Base-by-base conservation (phyloP, 1,140 invertebrate genomes). In the Coptotermes formosanus region DNA sequence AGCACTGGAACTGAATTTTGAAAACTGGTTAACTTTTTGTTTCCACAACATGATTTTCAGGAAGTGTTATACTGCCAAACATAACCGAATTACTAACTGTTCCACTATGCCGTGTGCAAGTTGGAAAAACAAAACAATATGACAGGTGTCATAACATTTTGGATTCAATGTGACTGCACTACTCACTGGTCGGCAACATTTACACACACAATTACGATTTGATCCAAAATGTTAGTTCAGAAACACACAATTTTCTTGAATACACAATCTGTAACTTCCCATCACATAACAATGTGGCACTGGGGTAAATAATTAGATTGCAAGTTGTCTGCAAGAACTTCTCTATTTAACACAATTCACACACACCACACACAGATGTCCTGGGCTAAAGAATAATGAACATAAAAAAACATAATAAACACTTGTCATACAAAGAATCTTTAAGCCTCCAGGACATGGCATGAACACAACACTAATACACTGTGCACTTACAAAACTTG, bases 401-500 rank as follows among this genome's bases (percentile, higher is more conserved):
- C 21, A 30, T 9, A 48, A 32, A n/a, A 52, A 55, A 85, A 69
- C 8, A 45, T 69, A 25, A 45, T 43, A 14, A 85, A 85, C 45
- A 85, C 55, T 44, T 82, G 85, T 59, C 85, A 85, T 44, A 44
- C 38, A 85, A 55, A 85, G 19, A 69, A 25, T 85, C 75, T 85
- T 85, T 85, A 85, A 85, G 38, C 59, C 38, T 45, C 32, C 32
- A 43, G 59, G 85, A 59, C 64, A 64, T 75, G 19, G 48, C 48
- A 21, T 32, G 38, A 55, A 44, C 85, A 85, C 75, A 85, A 85
- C 83, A 85, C 85, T 82, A 69, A 23, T 85, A 85, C 85, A 85
- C 85, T 75, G 55, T 85, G 45, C 85, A 85, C 85, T 85, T 85
- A 85, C 85, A 85, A 85, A 85, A 85, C 85, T 85, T 64, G 64